Base-by-base conservation (phyloP, 2,888 invertebrate species). In the Norana najaformis region DNA sequence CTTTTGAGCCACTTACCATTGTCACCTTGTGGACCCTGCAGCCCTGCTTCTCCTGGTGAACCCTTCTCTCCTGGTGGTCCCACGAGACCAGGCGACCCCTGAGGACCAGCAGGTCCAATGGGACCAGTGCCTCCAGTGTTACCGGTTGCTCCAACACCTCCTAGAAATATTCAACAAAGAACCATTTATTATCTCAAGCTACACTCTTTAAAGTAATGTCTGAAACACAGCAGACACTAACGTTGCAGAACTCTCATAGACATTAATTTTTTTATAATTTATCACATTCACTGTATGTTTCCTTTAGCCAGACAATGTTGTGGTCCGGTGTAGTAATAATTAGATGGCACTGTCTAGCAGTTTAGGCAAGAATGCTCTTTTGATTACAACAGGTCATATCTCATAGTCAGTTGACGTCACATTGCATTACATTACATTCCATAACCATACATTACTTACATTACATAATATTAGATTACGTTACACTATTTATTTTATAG, bases 1-100 rank as follows among this genome's bases (percentile, higher is more conserved):
- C 30, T n/a, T 69, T 69, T 69, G 5, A 83, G 90, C 47, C 39
- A 85, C 85, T 53, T 39, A n/a, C 92, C 92, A 39, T 88, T 89
- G 16, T 96, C 95, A 36, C 97, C 97, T 47, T 96, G 96, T 91
- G 96, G 95, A 13, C 97, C 97, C 4, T 96, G 96, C 93, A 96
- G 97, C 41, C 92, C 92, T 36, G 92, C 90, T 41, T 91, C 92
- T 92, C 90, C 93, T 20, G 93, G 89, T n/a, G 92, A 92, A 82
- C 94, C 94, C 47, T 82, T 53, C 1, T 39, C 89, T 39, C 91
- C 91, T 82, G 36, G n/a, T 8, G 69, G 35, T 3, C 91, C 91
- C 39, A 69, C 34, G 18, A 30, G n/a, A 18, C 92, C 92, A 47
- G 69, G 90, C 5, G 38, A 16, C 23, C 92, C 92, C 36, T 89